Conservation (phyloP, 2,797 vertebrate genomes). For the Ctenopoma kingsleyae region DNA sequence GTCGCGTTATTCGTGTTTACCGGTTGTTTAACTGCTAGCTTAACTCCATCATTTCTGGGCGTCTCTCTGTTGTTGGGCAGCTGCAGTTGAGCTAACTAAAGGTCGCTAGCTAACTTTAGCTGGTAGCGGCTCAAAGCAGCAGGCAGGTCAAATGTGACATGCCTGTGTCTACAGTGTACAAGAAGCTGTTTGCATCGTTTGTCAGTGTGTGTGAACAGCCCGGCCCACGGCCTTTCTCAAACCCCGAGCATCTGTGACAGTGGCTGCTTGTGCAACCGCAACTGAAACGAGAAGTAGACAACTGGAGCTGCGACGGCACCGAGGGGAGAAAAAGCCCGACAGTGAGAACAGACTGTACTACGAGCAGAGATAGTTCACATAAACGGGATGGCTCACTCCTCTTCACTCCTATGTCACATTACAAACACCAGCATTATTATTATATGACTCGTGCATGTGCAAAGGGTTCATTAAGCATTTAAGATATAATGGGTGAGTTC, state of each 20-base stretch:
- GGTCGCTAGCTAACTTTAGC: constrained; percentile 42
- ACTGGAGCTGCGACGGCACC: background rate
- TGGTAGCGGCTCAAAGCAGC: constrained; percentile 31
- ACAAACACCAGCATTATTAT: background rate
- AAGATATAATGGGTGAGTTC: no score
- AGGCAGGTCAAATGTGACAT: constrained; percentile 52
- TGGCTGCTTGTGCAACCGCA: background rate
- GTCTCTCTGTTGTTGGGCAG: background rate
- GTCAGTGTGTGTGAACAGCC: constrained; percentile 21
- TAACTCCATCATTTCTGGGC: constrained; percentile 9
- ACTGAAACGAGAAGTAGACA: background rate
- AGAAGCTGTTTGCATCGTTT: constrained; percentile 25
- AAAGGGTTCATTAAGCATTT: background rate
- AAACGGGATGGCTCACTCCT: constrained; percentile 23
- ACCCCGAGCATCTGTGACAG: constrained; percentile 3
- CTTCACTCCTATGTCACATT: background rate
- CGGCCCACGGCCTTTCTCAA: background rate
- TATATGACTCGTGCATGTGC: background rate
- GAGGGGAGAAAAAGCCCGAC: background rate
- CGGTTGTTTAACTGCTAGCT: constrained; percentile 2
- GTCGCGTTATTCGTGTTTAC: background rate
- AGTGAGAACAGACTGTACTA: constrained; percentile 42
- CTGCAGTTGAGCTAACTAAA: constrained; percentile 39
- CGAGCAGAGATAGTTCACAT: constrained; percentile 7
- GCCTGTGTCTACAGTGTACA: constrained; percentile 3